Percentiles rank a stretch among this genome's conserved stretches.
Evolutionary conservation across 2,888 invertebrate genomes (phyloP).

Genomic region (Portevinia maculata): DNA sequence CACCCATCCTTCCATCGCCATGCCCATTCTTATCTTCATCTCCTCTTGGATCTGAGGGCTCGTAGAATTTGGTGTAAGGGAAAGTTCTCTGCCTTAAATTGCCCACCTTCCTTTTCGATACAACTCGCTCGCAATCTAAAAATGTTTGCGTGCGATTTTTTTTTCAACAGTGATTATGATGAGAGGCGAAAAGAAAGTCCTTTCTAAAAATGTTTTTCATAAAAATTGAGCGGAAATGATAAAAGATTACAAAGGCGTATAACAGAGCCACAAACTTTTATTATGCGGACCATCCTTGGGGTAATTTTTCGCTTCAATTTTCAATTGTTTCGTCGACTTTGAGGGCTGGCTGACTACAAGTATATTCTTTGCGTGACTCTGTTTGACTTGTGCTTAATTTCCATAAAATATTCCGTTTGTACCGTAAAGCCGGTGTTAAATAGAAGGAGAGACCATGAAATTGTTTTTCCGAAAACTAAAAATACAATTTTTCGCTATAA

Average conservation of each 20-base stretch:
- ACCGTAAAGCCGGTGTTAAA: conserved; percentile 17
- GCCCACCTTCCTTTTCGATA: conserved; percentile 3
- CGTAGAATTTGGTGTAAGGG: neutral
- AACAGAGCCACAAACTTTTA: conserved; percentile 28
- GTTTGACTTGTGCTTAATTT: conserved; percentile 45
- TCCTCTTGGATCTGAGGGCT: neutral
- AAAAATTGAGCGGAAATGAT: conserved; percentile 56
- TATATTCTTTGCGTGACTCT: conserved; percentile 19
- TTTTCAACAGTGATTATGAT: conserved; percentile 22
- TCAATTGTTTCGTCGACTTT: conserved; percentile 40
- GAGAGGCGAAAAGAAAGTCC: neutral
- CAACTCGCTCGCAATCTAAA: conserved; percentile 11
- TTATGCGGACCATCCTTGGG: neutral
- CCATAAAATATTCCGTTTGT: conserved; percentile 32
- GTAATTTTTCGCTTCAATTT: conserved; percentile 26
- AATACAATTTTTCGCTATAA: conserved; percentile 25
- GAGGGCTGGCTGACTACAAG: neutral
- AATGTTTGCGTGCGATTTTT: conserved; percentile 28
- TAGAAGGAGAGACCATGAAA: conserved; percentile 17
- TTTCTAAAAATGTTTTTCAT: conserved; percentile 9
- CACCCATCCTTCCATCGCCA: conserved; percentile 31
- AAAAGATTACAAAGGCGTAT: conserved; percentile 51
- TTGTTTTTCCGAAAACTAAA: conserved; percentile 16
- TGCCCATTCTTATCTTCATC: conserved; percentile 4
- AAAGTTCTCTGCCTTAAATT: neutral